Base-by-base conservation (phyloP, 2,113 vertebrate genomes). In the Microcebus lehilahytsara region DNA sequence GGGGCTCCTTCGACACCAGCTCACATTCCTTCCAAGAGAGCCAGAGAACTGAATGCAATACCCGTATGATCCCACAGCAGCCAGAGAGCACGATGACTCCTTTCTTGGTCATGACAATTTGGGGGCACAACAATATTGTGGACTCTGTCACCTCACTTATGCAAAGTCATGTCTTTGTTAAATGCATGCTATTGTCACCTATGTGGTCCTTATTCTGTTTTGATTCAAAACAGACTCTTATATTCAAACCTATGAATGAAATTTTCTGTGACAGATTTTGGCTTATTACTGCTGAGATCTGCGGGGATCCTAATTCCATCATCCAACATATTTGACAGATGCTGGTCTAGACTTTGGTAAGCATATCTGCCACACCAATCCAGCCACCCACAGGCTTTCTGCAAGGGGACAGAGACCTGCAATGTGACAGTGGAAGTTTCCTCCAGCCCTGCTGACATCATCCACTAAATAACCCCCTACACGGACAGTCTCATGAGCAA, bases 391-490 rank as follows among this genome's bases (percentile, higher is more conserved):
- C 40, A 64, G 30, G 42, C 32, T 12, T 49, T 58, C 20, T 83
- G 34, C 6, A 0, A 1, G 20, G 60, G n/a, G 58, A 51, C 9
- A 56, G 78, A 77, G 13, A 37, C 0, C 16, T 16, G 16, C 64
- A 51, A 62, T 2, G 6, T 8, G 53, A 9, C 12, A 20, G 2
- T 8, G 23, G n/a, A 85, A 7, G 37, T 5, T 7, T 49, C 30
- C 23, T 53, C 11, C 17, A 25, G 72, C 27, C 27, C 64, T 1
- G 9, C n/a, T 14, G 30, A 53, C 17, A 9, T 25, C 85, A 51
- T 8, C 46, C 34, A 46, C 34, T 19, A 34, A 27, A 27, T 58
- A 64, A 2, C 0, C 0, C 22, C 32, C 40, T 2, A 13, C 12
- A 13, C 12, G 3, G 30, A 51, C 6, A 6, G 67, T 71, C 75